These are phyloP conservation scores for Epirrhoe alternata DNA, from an alignment of 2,888 invertebrate species.

Conservation along the genomic window DNA sequence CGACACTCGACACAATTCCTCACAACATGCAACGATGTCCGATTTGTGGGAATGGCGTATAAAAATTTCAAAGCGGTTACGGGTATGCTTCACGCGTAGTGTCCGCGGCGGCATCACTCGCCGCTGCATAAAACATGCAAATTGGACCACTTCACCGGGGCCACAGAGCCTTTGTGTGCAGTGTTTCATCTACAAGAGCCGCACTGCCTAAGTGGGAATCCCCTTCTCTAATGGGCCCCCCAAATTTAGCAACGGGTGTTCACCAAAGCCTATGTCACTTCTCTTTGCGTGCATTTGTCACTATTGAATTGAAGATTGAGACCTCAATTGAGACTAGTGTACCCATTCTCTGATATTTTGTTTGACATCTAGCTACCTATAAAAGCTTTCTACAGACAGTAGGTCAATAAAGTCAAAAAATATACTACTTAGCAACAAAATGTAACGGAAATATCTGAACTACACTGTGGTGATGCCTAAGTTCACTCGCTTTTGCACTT, in stretches of 20 bases:
- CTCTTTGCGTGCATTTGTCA: neutral
- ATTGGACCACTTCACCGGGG: conserved; percentile 78
- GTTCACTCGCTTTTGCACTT: conserved; percentile 81
- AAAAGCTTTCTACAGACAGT: neutral
- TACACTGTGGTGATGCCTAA: conserved; percentile 57
- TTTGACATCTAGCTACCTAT: neutral
- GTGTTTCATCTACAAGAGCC: conserved; percentile 30
- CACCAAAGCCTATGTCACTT: neutral
- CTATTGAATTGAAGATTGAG: neutral
- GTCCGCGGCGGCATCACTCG: conserved; percentile 74
- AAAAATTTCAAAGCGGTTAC: conserved; percentile 77
- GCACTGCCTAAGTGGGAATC: conserved; percentile 33
- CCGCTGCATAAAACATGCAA: conserved; percentile 82
- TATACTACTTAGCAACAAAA: neutral
- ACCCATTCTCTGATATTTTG: neutral
- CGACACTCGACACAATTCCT: conserved; percentile 61
- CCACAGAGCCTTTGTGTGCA: conserved; percentile 52
- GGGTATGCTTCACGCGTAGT: conserved; percentile 60
- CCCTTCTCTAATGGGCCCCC: conserved; percentile 1
- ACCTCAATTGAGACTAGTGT: neutral
- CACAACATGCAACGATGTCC: conserved; percentile 73
- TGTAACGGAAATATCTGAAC: conserved; percentile 1
- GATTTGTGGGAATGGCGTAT: conserved; percentile 81
- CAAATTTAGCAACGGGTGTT: neutral
- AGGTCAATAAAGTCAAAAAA: neutral